Conservation (phyloP, 1,140 invertebrate genomes). For the Drosophila ironensis region DNA sequence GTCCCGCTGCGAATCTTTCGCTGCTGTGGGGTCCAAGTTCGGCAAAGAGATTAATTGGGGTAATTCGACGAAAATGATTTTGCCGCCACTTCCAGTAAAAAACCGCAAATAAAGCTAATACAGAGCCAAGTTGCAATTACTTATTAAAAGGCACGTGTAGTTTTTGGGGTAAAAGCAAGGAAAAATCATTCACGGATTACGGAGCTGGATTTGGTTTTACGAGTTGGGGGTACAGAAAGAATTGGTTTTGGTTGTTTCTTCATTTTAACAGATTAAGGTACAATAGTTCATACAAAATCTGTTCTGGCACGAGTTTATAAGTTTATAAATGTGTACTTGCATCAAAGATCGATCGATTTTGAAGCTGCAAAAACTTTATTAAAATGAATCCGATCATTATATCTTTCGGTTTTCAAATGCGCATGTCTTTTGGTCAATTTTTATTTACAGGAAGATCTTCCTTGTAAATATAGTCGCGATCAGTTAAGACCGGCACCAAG, state of each 20-base stretch:
- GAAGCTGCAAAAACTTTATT: too few relatives aligned
- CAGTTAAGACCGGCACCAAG: too few relatives aligned
- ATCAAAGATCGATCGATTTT: too few relatives aligned
- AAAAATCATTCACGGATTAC: slow-evolving; percentile 31
- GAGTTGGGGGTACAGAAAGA: background rate
- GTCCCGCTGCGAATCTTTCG: slow-evolving; percentile 5
- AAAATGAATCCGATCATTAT: too few relatives aligned
- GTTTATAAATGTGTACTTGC: too few relatives aligned
- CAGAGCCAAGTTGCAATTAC: slow-evolving; percentile 45
- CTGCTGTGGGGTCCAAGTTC: slow-evolving; percentile 10
- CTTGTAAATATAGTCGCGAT: too few relatives aligned
- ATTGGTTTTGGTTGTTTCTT: too few relatives aligned
- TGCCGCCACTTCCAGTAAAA: slow-evolving; percentile 40
- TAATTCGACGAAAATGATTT: slow-evolving; percentile 38
- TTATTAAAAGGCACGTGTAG: slow-evolving; percentile 1
- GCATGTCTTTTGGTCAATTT: too few relatives aligned
- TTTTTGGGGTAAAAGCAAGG: slow-evolving; percentile 58
- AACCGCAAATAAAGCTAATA: slow-evolving; percentile 53
- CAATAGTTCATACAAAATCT: too few relatives aligned
- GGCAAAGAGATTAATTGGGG: slow-evolving; percentile 59
- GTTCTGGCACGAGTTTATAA: too few relatives aligned
- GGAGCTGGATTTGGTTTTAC: background rate
- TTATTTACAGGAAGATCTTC: too few relatives aligned
- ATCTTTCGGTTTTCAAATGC: too few relatives aligned
- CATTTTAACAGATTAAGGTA: background rate